phyloP scores from a whole-genome alignment of 2,888 invertebrate species.

The Tachina fera region DNA sequence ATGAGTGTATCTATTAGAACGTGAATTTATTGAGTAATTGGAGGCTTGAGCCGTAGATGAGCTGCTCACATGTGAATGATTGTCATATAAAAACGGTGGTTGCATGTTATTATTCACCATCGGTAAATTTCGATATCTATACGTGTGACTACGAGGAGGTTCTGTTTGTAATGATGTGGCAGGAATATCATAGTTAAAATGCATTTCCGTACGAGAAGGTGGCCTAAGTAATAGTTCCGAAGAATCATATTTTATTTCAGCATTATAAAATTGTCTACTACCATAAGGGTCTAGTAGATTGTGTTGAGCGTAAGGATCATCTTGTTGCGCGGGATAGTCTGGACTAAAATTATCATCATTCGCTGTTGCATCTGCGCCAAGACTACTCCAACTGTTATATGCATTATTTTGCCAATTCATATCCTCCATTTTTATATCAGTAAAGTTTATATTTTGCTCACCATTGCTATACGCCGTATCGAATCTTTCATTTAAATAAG shows the following conservation, averaged over 20 bases:
- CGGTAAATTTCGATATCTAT: conserved; percentile 66
- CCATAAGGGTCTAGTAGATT: conserved; percentile 57
- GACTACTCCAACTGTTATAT: conserved; percentile 34
- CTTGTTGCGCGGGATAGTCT: conserved; percentile 71
- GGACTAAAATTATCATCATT: conserved; percentile 74
- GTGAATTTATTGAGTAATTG: conserved; percentile 47
- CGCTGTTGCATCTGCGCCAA: conserved; percentile 22
- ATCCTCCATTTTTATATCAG: conserved; percentile 55
- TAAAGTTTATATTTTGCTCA: background rate
- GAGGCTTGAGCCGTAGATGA: background rate
- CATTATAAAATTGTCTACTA: conserved; percentile 62
- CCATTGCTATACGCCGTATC: background rate
- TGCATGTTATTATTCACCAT: conserved; percentile 59
- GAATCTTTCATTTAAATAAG: conserved; percentile 42
- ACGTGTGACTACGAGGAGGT: conserved; percentile 40
- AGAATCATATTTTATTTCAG: conserved; percentile 57
- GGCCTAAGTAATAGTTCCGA: conserved; percentile 77
- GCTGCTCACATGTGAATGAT: conserved; percentile 33
- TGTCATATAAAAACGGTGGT: conserved; percentile 3
- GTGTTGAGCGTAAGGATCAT: conserved; percentile 72
- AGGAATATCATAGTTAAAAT: conserved; percentile 77
- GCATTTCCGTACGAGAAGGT: conserved; percentile 76
- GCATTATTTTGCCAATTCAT: conserved; percentile 31
- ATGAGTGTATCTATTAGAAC: conserved; percentile 71
- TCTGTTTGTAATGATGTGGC: conserved; percentile 63